Conservation (phyloP, 1,140 invertebrate genomes). For the Sinonovacula constricta region DNA sequence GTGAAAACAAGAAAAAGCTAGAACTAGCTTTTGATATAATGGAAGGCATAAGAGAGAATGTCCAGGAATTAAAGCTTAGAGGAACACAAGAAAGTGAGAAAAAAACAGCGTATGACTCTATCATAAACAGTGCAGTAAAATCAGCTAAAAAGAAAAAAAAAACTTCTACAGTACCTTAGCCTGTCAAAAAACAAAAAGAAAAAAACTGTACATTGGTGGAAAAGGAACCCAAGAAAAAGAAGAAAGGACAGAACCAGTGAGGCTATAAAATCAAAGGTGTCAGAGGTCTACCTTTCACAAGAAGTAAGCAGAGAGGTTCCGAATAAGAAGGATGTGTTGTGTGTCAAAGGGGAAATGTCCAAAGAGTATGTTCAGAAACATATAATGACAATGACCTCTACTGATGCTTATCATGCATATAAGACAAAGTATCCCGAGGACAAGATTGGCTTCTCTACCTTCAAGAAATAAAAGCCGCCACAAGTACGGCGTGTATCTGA, state of each 20-base stretch:
- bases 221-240: slow-evolving; percentile 11
- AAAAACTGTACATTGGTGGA: slow-evolving; percentile 15
- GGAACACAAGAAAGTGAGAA: slow-evolving; percentile 6
- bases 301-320: too few relatives aligned
- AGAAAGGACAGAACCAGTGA: background rate
- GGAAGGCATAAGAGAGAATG: too few relatives aligned
- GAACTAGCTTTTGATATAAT: background rate
- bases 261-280: slow-evolving; percentile 6
- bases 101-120: slow-evolving; percentile 6
- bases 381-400: slow-evolving; percentile 17
- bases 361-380: slow-evolving; percentile 12
- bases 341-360: background rate
- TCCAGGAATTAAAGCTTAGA: background rate
- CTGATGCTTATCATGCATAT: slow-evolving; percentile 19
- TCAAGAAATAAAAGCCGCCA: slow-evolving; percentile 31
- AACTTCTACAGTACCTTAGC: too few relatives aligned
- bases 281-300: slow-evolving; percentile 10
- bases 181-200: background rate
- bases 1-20: background rate
- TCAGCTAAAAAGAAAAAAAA: too few relatives aligned
- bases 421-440: background rate
- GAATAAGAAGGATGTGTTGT: slow-evolving; percentile 17
- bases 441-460: slow-evolving; percentile 14
- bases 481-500: slow-evolving; percentile 33
- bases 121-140: background rate